Conservation (phyloP, 2,888 invertebrate genomes). For the Cephus runcator region DNA sequence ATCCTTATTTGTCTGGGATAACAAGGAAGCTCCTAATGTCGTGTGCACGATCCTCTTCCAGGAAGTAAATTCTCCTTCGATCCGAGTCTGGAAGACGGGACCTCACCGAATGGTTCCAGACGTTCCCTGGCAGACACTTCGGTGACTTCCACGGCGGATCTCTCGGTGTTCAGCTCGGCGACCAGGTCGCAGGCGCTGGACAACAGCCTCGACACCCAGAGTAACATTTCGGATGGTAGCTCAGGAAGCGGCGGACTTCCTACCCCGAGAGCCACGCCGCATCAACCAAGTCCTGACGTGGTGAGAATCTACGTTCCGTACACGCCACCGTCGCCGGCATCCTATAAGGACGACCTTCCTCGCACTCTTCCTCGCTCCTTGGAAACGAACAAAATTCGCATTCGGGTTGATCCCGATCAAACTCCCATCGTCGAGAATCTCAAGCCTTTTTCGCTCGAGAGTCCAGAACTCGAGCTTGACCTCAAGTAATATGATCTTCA, state of each 20-base stretch:
- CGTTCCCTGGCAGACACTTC: constrained; percentile 86
- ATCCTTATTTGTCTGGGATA: neutral
- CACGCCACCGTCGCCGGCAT: constrained; percentile 71
- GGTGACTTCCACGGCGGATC: constrained; percentile 84
- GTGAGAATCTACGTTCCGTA: constrained; percentile 85
- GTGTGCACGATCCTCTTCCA: constrained; percentile 50
- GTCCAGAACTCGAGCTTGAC: constrained; percentile 58
- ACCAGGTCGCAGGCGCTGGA: constrained; percentile 79
- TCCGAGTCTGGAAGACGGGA: constrained; percentile 76
- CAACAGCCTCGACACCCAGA: constrained; percentile 81
- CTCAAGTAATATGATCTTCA: constrained; percentile 47
- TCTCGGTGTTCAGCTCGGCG: constrained; percentile 81
- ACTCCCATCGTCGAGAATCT: constrained; percentile 68
- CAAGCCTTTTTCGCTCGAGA: constrained; percentile 59
- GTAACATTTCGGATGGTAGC: constrained; percentile 79
- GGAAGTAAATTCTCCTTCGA: constrained; percentile 75
- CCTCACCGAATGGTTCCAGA: constrained; percentile 78
- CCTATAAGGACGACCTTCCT: constrained; percentile 68
- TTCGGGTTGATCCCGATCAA: constrained; percentile 77
- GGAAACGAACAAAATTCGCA: constrained; percentile 79
- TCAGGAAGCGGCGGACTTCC: constrained; percentile 72
- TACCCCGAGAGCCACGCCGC: constrained; percentile 76
- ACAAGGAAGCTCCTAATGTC: neutral
- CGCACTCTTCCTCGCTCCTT: constrained; percentile 68
- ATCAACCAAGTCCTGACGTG: constrained; percentile 77